Conservation (phyloP, 2,888 invertebrate genomes). For the Schizaphis graminum region DNA sequence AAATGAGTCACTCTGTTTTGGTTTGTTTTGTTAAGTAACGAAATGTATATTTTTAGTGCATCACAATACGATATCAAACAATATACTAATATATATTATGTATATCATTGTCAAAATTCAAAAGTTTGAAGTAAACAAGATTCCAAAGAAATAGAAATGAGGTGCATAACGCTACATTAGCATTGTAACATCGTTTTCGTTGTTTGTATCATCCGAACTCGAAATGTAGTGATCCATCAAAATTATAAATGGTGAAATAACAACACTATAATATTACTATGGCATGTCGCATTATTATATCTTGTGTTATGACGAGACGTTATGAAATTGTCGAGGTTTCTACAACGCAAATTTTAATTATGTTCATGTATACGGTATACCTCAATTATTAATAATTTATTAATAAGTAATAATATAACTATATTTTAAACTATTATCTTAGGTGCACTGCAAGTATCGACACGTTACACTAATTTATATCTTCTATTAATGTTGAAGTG, state of each 20-base stretch:
- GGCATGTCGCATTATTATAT: neutral
- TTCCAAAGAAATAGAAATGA: neutral
- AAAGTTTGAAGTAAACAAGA: neutral
- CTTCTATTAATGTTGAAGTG: neutral
- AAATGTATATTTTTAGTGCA: neutral
- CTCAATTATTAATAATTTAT: neutral
- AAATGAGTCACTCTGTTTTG: neutral
- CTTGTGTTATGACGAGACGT: neutral
- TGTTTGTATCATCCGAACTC: neutral
- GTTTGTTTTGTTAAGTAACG: neutral
- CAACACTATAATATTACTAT: neutral
- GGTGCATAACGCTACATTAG: neutral
- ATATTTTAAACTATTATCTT: neutral
- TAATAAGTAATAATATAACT: too few species aligned
- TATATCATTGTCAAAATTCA: neutral
- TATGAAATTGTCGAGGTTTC: neutral
- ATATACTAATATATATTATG: neutral
- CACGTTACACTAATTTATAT: neutral
- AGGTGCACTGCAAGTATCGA: neutral
- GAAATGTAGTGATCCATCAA: constrained; percentile 22
- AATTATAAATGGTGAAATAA: constrained; percentile 11
- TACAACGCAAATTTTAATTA: neutral
- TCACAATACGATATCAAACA: neutral
- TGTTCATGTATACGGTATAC: neutral
- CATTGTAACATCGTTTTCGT: neutral